These are phyloP conservation scores for Synergus laeviventris DNA, from an alignment of 2,888 invertebrate genomes.

Conservation along the genomic window DNA sequence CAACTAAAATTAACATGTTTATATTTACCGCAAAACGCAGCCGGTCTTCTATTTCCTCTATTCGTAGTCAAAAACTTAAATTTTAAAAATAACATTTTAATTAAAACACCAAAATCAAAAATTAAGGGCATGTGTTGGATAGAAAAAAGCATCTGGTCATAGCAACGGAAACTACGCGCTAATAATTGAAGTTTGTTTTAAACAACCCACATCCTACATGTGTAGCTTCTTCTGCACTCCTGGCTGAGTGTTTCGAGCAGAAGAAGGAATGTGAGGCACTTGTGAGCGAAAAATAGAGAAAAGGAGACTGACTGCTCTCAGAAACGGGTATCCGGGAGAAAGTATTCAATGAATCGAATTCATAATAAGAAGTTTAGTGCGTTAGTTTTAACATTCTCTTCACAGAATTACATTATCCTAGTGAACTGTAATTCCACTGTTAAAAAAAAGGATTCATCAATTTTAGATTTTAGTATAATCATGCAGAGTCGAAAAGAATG, in stretches of 20 bases:
- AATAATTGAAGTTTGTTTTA: not conserved
- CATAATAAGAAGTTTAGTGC: conserved; percentile 27
- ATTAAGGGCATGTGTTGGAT: too few species aligned
- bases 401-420: conserved; percentile 13
- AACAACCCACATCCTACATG: conserved; percentile 1
- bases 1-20: too few species aligned
- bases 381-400: conserved; percentile 30
- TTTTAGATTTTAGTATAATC: not conserved
- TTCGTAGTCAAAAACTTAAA: too few species aligned
- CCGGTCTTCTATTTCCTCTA: too few species aligned
- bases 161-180: not conserved
- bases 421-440: not conserved
- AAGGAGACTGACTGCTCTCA: conserved; percentile 49
- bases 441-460: not conserved
- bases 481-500: not conserved
- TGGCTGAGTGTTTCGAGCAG: conserved; percentile 21
- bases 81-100: too few species aligned
- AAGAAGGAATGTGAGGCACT: conserved; percentile 43
- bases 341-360: conserved; percentile 52
- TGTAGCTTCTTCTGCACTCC: conserved; percentile 15
- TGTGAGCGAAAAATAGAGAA: conserved; percentile 49
- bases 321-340: conserved; percentile 60
- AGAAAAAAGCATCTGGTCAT: not conserved
- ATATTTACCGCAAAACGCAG: too few species aligned
- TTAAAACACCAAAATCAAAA: too few species aligned